A percentile compares a stretch with the other conserved stretches of the same genome.
These are phyloP conservation scores for Melikaiella ostensackeni DNA, from an alignment of 2,888 invertebrate genomes.

Conservation along the genomic window DNA sequence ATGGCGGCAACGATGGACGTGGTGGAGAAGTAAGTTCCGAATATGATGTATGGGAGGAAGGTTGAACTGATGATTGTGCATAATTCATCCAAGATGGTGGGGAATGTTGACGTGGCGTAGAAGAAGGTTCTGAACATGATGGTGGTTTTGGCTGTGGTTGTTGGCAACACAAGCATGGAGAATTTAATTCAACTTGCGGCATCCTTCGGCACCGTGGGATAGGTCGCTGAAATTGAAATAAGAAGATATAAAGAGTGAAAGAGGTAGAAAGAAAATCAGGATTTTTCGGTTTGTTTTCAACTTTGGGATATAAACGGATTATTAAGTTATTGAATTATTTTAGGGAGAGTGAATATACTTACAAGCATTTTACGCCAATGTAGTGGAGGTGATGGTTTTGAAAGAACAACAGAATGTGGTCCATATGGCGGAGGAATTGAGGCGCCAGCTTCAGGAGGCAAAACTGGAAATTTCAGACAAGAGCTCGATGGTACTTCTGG, in stretches of 20 bases:
- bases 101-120: neutral
- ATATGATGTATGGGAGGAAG: neutral
- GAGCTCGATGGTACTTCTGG: too few species aligned
- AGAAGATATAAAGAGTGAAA: neutral
- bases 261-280: too few species aligned
- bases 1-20: neutral
- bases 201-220: neutral
- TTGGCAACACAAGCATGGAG: neutral
- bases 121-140: neutral
- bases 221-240: neutral
- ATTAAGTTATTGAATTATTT: neutral
- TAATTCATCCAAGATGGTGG: neutral
- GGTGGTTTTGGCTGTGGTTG: neutral
- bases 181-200: neutral
- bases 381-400: neutral
- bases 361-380: neutral
- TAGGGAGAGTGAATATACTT: neutral
- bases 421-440: too few species aligned
- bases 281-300: too few species aligned
- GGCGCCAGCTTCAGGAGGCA: neutral
- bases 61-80: neutral
- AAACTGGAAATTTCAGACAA: neutral
- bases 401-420: too few species aligned
- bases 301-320: neutral
- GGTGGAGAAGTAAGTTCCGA: neutral